Percentiles rank a stretch among this genome's conserved stretches.
These are phyloP conservation scores for Phrixothrix hirtus DNA, from an alignment of 2,888 invertebrate species.

Conservation along the genomic window DNA sequence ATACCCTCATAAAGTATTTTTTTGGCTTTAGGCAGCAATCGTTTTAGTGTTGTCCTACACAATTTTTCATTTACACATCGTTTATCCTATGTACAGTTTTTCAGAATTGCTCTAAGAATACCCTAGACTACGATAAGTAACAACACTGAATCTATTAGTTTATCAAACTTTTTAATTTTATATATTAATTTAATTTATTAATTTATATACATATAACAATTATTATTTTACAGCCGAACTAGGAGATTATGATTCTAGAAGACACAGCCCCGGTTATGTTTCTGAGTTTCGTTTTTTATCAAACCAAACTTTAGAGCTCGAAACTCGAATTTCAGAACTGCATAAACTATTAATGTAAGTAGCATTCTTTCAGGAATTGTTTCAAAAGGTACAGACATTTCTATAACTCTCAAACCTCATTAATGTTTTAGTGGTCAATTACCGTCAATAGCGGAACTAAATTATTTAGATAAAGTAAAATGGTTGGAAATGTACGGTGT, in stretches of 20 bases:
- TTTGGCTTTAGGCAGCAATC: too few relatives aligned
- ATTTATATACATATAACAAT: too few relatives aligned
- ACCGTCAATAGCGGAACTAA: conserved; percentile 90
- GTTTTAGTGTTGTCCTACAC: too few relatives aligned
- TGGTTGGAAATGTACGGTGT: conserved; percentile 99
- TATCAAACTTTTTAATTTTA: too few relatives aligned
- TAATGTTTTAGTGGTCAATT: conserved; percentile 72
- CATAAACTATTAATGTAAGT: conserved; percentile 87
- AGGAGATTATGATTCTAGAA: conserved; percentile 88
- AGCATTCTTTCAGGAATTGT: neutral
- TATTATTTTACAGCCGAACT: conserved; percentile 76
- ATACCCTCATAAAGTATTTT: too few relatives aligned
- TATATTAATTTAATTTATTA: too few relatives aligned
- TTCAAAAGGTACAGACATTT: neutral
- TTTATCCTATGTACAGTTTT: neutral
- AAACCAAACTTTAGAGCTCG: conserved; percentile 90
- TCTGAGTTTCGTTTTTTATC: conserved; percentile 92
- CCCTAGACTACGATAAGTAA: too few relatives aligned
- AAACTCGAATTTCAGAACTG: conserved; percentile 82
- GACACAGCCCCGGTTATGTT: conserved; percentile 88
- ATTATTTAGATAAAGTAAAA: conserved; percentile 95
- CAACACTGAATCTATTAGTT: too few relatives aligned
- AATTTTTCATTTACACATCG: too few relatives aligned
- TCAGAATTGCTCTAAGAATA: neutral
- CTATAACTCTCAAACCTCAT: neutral